Evolutionary conservation across 2,797 vertebrate genomes (phyloP).

Genomic region (Micrastur ruficollis): DNA sequence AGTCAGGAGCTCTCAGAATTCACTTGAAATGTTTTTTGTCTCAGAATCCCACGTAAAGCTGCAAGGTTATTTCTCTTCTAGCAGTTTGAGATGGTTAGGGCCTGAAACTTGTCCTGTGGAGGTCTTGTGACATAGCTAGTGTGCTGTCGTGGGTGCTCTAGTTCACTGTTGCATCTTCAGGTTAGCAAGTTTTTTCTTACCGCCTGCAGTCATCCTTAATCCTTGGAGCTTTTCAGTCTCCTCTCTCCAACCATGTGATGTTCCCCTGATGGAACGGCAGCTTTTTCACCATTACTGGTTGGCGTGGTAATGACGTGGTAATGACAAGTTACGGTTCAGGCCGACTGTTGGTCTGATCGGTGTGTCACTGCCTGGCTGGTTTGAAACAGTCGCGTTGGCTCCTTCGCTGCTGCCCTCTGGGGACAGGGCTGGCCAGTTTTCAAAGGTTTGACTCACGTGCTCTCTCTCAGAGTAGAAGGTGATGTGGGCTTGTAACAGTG

Average conservation of each 20-base stretch:
- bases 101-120: neutral
- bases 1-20: neutral
- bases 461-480: neutral
- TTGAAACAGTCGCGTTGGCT: neutral
- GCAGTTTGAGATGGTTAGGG: neutral
- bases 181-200: neutral
- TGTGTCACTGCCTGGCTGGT: neutral
- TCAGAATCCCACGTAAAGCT: accelerated
- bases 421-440: neutral
- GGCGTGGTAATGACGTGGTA: neutral
- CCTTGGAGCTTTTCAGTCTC: neutral
- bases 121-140: neutral
- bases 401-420: neutral
- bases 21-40: neutral
- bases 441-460: neutral
- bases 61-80: neutral
- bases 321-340: neutral
- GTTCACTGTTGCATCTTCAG: neutral
- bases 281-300: accelerated
- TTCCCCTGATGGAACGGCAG: neutral
- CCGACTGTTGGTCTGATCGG: neutral
- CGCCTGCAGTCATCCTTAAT: neutral
- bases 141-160: neutral
- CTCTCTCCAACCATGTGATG: neutral
- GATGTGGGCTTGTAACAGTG: neutral